Evolutionary conservation across 2,113 vertebrate species (phyloP).

Genomic region (Brachyhypopomus gauderio): DNA sequence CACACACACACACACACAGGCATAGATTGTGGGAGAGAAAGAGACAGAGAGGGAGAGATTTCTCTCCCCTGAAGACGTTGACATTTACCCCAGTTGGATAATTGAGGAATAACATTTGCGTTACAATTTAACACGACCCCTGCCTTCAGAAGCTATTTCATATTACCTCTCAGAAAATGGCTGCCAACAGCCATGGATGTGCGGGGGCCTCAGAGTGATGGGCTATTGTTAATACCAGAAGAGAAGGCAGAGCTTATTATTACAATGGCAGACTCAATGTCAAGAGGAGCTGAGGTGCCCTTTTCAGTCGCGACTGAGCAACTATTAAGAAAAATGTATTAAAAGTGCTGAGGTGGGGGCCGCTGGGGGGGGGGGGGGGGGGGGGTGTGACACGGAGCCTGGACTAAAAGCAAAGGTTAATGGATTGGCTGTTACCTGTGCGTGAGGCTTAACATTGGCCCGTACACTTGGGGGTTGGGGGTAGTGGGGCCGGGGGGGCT

Average conservation of each 20-base stretch:
- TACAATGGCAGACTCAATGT: slow-evolving; percentile 85
- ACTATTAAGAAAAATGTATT: slow-evolving; percentile 90
- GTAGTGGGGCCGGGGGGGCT: no score
- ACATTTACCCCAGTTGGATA: slow-evolving; percentile 95
- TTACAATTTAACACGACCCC: slow-evolving; percentile 95
- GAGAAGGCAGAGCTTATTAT: slow-evolving; percentile 84
- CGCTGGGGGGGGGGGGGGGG: slow-evolving; percentile 58
- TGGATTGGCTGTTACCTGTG: slow-evolving; percentile 97
- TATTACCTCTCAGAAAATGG: slow-evolving; percentile 87
- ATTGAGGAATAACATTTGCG: slow-evolving; percentile 98
- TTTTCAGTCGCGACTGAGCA: slow-evolving; percentile 84
- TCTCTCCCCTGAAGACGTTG: slow-evolving; percentile 88
- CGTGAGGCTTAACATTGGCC: slow-evolving; percentile 79
- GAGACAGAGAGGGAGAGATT: slow-evolving; percentile 44
- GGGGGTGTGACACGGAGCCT: slow-evolving; percentile 77
- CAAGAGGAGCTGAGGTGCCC: slow-evolving; percentile 84
- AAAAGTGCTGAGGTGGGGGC: slow-evolving; percentile 66
- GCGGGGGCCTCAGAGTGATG: slow-evolving; percentile 59
- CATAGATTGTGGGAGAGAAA: slow-evolving; percentile 24
- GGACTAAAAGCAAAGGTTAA: slow-evolving; percentile 94
- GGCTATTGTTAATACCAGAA: slow-evolving; percentile 68
- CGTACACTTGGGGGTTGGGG: slow-evolving; percentile 66
- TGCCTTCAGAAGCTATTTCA: slow-evolving; percentile 90
- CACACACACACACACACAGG: slow-evolving; percentile 34
- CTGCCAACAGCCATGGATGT: slow-evolving; percentile 80